Base-by-base conservation (phyloP, 1,140 invertebrate species). In the Drosophila cardini region DNA sequence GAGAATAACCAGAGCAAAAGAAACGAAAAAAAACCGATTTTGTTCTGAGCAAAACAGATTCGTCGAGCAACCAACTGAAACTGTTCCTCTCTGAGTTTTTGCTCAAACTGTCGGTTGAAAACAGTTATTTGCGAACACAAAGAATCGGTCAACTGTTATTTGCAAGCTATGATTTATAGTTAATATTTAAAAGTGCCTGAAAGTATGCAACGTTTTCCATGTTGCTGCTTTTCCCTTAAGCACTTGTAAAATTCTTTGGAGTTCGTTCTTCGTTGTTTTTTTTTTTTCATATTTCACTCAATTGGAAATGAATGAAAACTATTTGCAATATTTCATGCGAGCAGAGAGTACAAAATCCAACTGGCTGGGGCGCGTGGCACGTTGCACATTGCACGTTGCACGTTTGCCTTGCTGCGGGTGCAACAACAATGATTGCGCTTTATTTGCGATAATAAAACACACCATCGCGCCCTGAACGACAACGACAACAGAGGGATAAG, bases 391-490 rank as follows among this genome's bases (percentile, higher is more conserved):
- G 32, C 40, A 63, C 36, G 72, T 40, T 63, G 48, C 48, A 68
- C 57, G 58, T 50, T 74, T 38, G 58, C 60, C 46, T 21, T 63
- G 42, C 69, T 71, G 82, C 78, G 78, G 78, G 68, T 86, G 84
- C 83, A 85, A 89, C 83, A 87, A 78, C 83, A 90, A 90, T 90
- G 89, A 90, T 90, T 90, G 89, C 87, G 87, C 87, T 90, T 90
- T 90, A 90, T 90, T 90, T 90, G 87, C 76, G 78, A 90, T 90
- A 91, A 90, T 90, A 90, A 90, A 90, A 90, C 87, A 90, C 80
- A 81, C 83, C 87, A 89, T 89, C 74, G 80, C 85, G 63, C 67
- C 45, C 65, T 50, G 60, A 76, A 81, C 70, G 78, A 80, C 67
- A 82, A 53, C 56, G 42, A 70, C 16, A 38, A 57, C 62, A 52